Conservation (phyloP, 2,888 invertebrate genomes). For the Parapristionchus giblindavisi region DNA sequence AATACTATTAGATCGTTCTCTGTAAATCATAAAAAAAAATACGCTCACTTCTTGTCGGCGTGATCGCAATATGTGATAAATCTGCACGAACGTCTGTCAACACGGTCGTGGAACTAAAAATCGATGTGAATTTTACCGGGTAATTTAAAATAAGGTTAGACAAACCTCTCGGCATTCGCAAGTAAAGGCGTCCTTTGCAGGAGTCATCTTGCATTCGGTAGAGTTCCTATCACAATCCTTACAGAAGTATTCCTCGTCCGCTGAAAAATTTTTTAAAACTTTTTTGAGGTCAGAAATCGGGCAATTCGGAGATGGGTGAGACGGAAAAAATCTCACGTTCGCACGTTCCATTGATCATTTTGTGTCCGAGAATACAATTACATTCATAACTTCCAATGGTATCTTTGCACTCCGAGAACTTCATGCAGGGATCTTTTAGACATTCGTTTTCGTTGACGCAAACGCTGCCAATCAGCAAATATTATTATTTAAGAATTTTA, state of each 20-base stretch:
- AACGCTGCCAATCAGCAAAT: background rate
- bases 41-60: slow-evolving; percentile 22
- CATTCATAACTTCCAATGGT: slow-evolving; percentile 25
- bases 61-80: slow-evolving; percentile 37
- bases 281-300: too few species aligned
- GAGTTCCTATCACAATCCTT: slow-evolving; percentile 23
- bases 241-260: slow-evolving; percentile 31
- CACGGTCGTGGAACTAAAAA: slow-evolving; percentile 22
- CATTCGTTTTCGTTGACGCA: too few species aligned
- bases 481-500: too few species aligned
- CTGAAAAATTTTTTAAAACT: background rate
- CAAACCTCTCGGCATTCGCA: slow-evolving; percentile 34
- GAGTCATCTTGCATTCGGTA: slow-evolving; percentile 24
- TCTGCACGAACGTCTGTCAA: background rate
- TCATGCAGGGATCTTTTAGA: background rate
- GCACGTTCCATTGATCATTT: slow-evolving; percentile 3
- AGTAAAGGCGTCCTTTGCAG: slow-evolving; percentile 21
- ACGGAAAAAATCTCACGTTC: slow-evolving; percentile 6
- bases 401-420: slow-evolving; percentile 18
- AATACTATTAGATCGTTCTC: background rate
- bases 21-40: too few species aligned
- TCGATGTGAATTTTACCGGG: too few species aligned
- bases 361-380: slow-evolving; percentile 18
- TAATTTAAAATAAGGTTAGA: background rate
- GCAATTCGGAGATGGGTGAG: too few species aligned